A percentile compares a stretch with the other conserved stretches of the same genome.
phyloP scores from a whole-genome alignment of 37 sponge, comb jelly and placozoan genomes.

The Chondrilla cf. caribensis region DNA sequence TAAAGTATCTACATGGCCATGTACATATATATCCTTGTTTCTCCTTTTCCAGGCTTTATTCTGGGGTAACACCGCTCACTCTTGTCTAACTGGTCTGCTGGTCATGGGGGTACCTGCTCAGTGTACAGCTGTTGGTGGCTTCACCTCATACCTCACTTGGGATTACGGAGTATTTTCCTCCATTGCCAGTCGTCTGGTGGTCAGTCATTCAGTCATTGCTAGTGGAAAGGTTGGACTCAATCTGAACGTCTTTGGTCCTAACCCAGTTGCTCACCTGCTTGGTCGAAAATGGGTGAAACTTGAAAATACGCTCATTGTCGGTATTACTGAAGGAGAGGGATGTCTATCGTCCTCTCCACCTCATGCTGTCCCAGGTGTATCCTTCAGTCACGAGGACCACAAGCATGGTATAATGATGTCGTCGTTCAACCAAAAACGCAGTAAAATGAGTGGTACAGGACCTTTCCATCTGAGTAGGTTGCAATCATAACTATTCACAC shows the following conservation, averaged over 20 bases:
- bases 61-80: slow-evolving; percentile 81
- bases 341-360: slow-evolving; percentile 38
- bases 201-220: slow-evolving; percentile 53
- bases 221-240: slow-evolving; percentile 74
- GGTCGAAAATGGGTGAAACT: slow-evolving; percentile 63
- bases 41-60: slow-evolving; percentile 51
- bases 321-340: slow-evolving; percentile 42
- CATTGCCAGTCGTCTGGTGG: slow-evolving; percentile 54
- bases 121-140: slow-evolving; percentile 69
- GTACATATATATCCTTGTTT: too few relatives aligned
- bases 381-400: background rate
- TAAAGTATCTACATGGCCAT: too few relatives aligned
- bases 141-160: slow-evolving; percentile 70
- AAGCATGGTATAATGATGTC: slow-evolving; percentile 85
- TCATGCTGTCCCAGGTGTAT: slow-evolving; percentile 14
- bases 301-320: slow-evolving; percentile 61
- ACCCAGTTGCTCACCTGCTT: slow-evolving; percentile 75
- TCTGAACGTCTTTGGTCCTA: slow-evolving; percentile 82
- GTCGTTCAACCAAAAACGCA: slow-evolving; percentile 66
- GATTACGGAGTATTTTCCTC: slow-evolving; percentile 82
- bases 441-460: slow-evolving; percentile 82
- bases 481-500: background rate
- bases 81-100: slow-evolving; percentile 55
- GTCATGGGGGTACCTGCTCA: slow-evolving; percentile 51
- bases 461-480: slow-evolving; percentile 73